A percentile compares a stretch with the other conserved stretches of the same genome.
Conservation (phyloP, 35 echinoderm and acorn worm species). For the Ptychodera flava region DNA sequence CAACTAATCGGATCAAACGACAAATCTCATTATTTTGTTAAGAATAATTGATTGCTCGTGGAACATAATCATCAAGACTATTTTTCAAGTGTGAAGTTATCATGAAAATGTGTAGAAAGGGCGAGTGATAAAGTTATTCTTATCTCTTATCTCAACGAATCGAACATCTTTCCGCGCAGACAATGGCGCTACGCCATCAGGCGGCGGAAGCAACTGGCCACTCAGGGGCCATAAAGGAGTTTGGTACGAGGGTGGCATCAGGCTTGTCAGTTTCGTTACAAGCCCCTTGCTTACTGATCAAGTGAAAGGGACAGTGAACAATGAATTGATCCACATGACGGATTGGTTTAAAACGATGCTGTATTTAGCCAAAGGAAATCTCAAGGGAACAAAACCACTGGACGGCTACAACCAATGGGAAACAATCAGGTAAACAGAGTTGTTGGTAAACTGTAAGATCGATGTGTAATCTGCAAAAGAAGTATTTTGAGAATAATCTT, state of each 20-base stretch:
- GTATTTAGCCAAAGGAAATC: constrained; percentile 33
- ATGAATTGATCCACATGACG: constrained; percentile 28
- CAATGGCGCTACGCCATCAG: constrained; percentile 44
- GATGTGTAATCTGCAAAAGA: too few species aligned
- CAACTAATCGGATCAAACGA: too few species aligned
- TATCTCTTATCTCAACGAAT: too few species aligned
- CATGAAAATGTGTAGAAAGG: too few species aligned
- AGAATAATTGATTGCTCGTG: too few species aligned
- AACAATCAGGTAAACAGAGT: constrained; percentile 25
- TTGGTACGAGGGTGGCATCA: constrained; percentile 37
- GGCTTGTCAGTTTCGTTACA: constrained; percentile 11
- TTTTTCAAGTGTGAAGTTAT: too few species aligned
- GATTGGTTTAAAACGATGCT: constrained; percentile 47
- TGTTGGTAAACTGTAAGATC: too few species aligned
- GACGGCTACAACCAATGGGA: constrained; percentile 41
- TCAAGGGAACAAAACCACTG: constrained; percentile 11
- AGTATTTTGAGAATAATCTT: too few species aligned
- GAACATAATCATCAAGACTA: too few species aligned
- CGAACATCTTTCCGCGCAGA: too few species aligned
- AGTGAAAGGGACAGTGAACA: constrained; percentile 6
- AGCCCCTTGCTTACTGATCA: constrained; percentile 19
- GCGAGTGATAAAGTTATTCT: too few species aligned
- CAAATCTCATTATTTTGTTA: too few species aligned
- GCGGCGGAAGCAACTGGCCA: constrained; percentile 38
- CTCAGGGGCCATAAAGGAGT: constrained; percentile 24